Evolutionary conservation across 2,888 invertebrate species (phyloP), one percentile per base, ranked within the genome.

Genomic region (Steinernema scapterisci): DNA sequence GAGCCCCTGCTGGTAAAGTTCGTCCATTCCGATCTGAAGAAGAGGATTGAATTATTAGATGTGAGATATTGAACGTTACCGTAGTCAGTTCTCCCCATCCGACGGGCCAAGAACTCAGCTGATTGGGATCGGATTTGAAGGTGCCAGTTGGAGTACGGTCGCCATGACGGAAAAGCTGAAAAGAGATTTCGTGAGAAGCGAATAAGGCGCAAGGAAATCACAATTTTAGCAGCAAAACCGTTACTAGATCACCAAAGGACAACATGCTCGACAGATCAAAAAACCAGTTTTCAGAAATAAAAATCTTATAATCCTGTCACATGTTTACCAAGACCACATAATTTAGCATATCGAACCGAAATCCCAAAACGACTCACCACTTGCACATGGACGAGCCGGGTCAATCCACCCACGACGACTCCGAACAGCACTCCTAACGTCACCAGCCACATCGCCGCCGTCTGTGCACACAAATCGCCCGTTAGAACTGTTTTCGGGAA

Each of bases 21-120:
- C 45, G 21, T 38, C 31, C 70, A 74, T 70, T 5, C 74, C 74
- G n/a, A 19, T 31, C 88, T 88, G 76, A 11, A 75, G 46, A n/a
- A 74, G 1, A 7, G 48, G 19, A 13, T 19, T 48, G 2, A 16
- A 7, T 16, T 48, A 48, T 5, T 3, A 16, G 5, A 48, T 5
- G 5, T 5, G n/a, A 16, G n/a, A n/a, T n/a, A n/a, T n/a, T n/a
- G n/a, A n/a, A n/a, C n/a, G n/a, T 90, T 89, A 93, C 93, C 89
- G 93, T 93, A 0, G 95, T 95, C 16, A 96, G 89, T 87, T 95
- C 38, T 27, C 63, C 63, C 63, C 63, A 63, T 25, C 25, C 16
- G 1, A 13, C 25, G 27, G 25, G 25, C 63, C 63, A 63, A 3
- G 25, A 27, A 31, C 31, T 31, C 11, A 16, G 16, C 38, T 63